Evolutionary conservation across 1,140 invertebrate genomes (phyloP).

Genomic region (Steinernema khuongi): DNA sequence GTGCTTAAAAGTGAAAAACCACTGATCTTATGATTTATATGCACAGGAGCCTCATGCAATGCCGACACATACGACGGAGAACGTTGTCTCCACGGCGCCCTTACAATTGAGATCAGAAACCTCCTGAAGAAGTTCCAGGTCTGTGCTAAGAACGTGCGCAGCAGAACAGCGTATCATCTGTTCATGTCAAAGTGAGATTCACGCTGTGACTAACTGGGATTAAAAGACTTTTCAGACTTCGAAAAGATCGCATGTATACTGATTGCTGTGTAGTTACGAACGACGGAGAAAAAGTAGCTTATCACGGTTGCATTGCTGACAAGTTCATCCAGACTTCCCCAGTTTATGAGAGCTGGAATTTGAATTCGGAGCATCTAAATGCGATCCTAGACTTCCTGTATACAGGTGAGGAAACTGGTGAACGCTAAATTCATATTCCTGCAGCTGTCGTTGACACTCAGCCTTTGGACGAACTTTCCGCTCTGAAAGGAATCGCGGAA

Average conservation of each 20-base stretch:
- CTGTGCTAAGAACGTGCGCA: not conserved
- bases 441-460: slow-evolving; percentile 2
- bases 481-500: not conserved
- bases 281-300: not conserved
- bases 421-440: not conserved
- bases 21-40: too few species aligned
- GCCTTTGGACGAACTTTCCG: not conserved
- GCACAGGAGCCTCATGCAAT: not conserved
- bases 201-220: not conserved
- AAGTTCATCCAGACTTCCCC: not conserved
- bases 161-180: not conserved
- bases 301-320: not conserved
- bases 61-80: not conserved
- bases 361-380: not conserved
- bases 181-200: not conserved
- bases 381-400: not conserved
- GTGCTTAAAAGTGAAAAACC: not conserved
- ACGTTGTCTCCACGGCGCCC: not conserved
- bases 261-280: not conserved
- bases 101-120: not conserved
- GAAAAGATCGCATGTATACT: not conserved
- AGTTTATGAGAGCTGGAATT: not conserved
- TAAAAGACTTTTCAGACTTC: not conserved
- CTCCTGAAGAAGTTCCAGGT: not conserved
- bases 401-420: not conserved